Evolutionary conservation across 2,113 vertebrate species (phyloP).

Genomic region (Amblyopsis rosae): DNA sequence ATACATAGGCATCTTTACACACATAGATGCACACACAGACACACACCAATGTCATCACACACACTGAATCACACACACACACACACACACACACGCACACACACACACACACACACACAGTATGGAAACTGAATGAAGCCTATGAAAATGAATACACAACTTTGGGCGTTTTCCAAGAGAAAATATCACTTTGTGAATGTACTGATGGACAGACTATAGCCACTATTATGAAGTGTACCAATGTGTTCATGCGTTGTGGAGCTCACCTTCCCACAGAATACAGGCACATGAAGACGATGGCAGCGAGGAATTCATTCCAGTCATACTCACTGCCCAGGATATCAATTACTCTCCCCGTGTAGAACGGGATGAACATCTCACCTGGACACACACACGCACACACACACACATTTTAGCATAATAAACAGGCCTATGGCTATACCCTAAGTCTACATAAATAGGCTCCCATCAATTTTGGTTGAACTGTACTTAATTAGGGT

Average conservation of each 20-base stretch:
- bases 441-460: neutral
- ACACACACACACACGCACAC: neutral
- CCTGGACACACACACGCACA: constrained; percentile 42
- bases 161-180: too few species aligned
- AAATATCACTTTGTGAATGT: too few species aligned
- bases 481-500: neutral
- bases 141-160: too few species aligned
- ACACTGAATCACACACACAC: neutral
- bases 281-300: constrained; percentile 73
- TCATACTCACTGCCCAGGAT: constrained; percentile 74
- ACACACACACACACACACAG: neutral
- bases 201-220: too few species aligned
- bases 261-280: constrained; percentile 79
- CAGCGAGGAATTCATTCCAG: constrained; percentile 58
- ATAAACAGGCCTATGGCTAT: neutral
- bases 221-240: neutral
- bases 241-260: neutral
- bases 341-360: constrained; percentile 82
- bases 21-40: neutral
- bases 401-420: neutral
- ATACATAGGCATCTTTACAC: neutral
- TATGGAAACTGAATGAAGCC: neutral
- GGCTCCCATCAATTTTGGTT: too few species aligned
- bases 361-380: constrained; percentile 75
- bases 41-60: neutral